Percentiles rank a stretch among this genome's conserved stretches.
phyloP scores from a whole-genome alignment of 2,113 vertebrate species.

The Catharus minimus region DNA sequence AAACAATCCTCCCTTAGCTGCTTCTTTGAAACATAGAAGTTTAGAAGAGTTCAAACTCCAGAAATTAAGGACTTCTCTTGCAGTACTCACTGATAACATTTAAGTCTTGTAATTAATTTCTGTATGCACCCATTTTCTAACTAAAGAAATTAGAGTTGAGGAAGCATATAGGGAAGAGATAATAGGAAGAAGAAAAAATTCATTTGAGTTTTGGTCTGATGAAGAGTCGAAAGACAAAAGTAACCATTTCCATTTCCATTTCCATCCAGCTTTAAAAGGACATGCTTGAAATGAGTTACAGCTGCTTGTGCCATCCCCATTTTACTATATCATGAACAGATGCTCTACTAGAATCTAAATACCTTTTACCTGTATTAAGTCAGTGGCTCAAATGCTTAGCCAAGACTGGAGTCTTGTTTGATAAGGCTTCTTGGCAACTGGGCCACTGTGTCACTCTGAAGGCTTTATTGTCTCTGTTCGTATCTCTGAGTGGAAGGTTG shows the following conservation, averaged over 20 bases:
- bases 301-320: neutral
- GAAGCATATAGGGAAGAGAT: neutral
- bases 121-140: neutral
- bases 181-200: neutral
- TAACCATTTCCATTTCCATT: neutral
- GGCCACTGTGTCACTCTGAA: neutral
- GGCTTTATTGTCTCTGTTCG: neutral
- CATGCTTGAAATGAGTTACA: neutral
- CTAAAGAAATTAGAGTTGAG: neutral
- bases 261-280: neutral
- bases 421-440: neutral
- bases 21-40: neutral
- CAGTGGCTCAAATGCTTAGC: neutral
- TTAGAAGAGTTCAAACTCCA: neutral
- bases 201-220: neutral
- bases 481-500: neutral
- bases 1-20: neutral
- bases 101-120: neutral
- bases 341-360: neutral
- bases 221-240: neutral
- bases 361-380: neutral
- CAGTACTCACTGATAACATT: neutral
- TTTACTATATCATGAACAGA: neutral
- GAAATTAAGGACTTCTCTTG: neutral
- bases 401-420: neutral